Base-by-base conservation (phyloP, 2,888 invertebrate genomes). In the Lamellibrachia satsuma region DNA sequence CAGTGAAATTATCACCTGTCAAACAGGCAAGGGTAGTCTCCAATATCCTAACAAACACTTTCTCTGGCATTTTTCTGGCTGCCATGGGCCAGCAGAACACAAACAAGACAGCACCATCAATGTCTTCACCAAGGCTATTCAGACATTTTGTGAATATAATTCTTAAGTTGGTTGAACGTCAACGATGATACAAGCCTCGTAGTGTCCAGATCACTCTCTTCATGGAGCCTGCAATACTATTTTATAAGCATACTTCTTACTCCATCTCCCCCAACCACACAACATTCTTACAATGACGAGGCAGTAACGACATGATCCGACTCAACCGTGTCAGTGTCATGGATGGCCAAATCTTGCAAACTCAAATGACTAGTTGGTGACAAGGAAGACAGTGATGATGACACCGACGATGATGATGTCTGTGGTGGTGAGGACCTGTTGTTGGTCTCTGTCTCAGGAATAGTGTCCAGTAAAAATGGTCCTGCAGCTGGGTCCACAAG, bases 391-490 rank as follows among this genome's bases (percentile, higher is more conserved):
- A 75, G n/a, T 6, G 22, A 75, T 75, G 75, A 75, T 75, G 75
- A 75, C 75, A 75, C 75, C 75, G 75, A 75, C 0, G 75, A 75
- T n/a, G 75, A 75, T 15, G 75, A 75, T 22, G 75, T 75, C n/a
- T 75, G 22, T 75, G n/a, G 75, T 22, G 75, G 75, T 4, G 75
- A 75, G n/a, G 75, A 75, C 75, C 75, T 75, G 75, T 75, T 75
- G 75, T 75, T 75, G 75, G 75, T n/a, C 22, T 75, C 75, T 75
- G 22, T 75, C 75, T 75, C 75, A 22, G 75, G 75, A 75, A 75
- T 75, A 75, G 75, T 75, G 75, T 75, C 75, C 75, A 75, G 75
- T 75, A 75, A 75, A 75, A 75, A 75, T 22, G 75, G 75, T 75
- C 75, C 75, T 15, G 75, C 75, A 22, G 75, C 75, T 22, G 75